Evolutionary conservation across 2,113 vertebrate species (phyloP).

Genomic region (Arizona elegans): DNA sequence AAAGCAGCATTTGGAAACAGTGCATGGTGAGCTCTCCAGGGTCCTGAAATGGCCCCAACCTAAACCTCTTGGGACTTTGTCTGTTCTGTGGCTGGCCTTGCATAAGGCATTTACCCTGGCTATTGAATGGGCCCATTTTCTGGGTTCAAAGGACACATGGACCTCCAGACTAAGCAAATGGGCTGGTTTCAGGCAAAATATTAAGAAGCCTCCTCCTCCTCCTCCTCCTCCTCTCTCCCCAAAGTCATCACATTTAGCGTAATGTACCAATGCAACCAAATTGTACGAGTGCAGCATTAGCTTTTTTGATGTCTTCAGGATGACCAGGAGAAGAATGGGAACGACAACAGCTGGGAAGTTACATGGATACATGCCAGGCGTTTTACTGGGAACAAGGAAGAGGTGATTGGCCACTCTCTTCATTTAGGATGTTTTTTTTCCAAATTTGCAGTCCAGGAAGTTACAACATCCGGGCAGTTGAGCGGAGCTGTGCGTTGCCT

Average conservation of each 20-base stretch:
- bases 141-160: background rate
- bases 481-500: too few relatives aligned
- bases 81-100: background rate
- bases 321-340: background rate
- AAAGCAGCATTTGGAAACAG: background rate
- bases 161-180: background rate
- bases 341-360: fast-evolving
- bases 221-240: background rate
- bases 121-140: background rate
- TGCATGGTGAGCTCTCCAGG: background rate
- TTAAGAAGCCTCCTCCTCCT: background rate
- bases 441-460: background rate
- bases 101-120: background rate
- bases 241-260: background rate
- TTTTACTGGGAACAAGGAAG: background rate
- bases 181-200: background rate
- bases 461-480: too few relatives aligned
- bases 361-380: background rate
- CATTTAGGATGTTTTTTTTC: background rate
- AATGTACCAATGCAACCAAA: background rate
- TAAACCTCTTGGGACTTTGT: background rate
- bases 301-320: background rate
- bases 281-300: background rate
- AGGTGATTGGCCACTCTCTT: background rate
- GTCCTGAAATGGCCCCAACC: background rate